phyloP scores from a whole-genome alignment of 2,113 vertebrate species.

The Phasianus colchicus region DNA sequence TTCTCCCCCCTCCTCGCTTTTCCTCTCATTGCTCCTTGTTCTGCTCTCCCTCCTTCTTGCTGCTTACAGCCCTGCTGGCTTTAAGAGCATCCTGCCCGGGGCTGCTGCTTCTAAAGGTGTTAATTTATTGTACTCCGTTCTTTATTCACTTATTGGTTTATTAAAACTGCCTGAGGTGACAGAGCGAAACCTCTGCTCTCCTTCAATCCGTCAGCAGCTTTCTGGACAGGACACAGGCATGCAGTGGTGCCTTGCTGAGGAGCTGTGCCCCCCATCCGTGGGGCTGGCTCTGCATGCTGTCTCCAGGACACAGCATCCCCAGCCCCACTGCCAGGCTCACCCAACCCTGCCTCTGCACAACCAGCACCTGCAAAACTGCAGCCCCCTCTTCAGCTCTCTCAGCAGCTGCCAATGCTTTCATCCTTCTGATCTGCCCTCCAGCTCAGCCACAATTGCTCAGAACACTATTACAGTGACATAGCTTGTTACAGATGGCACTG shows the following conservation, averaged over 20 bases:
- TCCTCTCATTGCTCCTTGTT: background rate
- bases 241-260: background rate
- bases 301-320: background rate
- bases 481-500: slow-evolving; percentile 17
- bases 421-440: background rate
- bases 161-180: slow-evolving; percentile 63
- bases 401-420: background rate
- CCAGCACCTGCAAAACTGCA: background rate
- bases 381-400: background rate
- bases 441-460: background rate
- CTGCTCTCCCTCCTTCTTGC: background rate
- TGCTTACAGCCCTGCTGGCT: background rate
- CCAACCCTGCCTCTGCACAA: background rate
- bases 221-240: background rate
- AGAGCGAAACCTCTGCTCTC: slow-evolving; percentile 5
- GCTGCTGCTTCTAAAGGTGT: slow-evolving; percentile 13
- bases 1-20: background rate
- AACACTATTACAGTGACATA: background rate
- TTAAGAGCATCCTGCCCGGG: background rate
- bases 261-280: background rate
- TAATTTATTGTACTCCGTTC: slow-evolving; percentile 56
- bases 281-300: background rate
- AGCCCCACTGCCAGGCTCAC: background rate
- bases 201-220: slow-evolving; percentile 15
- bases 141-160: slow-evolving; percentile 73